phyloP scores from a whole-genome alignment of 2,113 vertebrate species.

The Turdus rufiventris region DNA sequence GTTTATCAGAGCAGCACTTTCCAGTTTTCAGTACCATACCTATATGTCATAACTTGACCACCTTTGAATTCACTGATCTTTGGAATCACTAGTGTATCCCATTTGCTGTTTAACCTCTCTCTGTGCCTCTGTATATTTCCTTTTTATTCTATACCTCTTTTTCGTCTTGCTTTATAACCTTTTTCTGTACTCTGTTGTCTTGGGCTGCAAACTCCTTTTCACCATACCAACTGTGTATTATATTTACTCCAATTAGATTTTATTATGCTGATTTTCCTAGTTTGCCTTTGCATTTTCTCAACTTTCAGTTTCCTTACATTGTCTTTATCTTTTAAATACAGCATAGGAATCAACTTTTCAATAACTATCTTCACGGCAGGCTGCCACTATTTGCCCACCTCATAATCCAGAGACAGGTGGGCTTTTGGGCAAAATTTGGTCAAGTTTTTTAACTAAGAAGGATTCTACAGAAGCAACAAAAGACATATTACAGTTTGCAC shows the following conservation, averaged over 20 bases:
- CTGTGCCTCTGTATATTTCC: background rate
- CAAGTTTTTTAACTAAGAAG: background rate
- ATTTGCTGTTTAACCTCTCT: background rate
- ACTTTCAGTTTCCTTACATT: background rate
- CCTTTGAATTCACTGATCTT: background rate
- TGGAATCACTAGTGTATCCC: background rate
- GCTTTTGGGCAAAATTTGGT: background rate
- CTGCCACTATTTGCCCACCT: background rate
- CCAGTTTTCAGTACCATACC: background rate
- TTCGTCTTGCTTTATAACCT: background rate
- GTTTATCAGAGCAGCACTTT: background rate
- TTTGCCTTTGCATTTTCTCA: background rate
- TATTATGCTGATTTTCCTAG: background rate
- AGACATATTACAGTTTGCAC: background rate
- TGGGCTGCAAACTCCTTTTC: background rate
- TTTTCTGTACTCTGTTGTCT: background rate
- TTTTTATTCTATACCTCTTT: background rate
- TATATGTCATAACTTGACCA: background rate
- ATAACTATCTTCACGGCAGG: background rate
- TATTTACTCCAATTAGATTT: background rate
- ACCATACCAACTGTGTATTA: background rate
- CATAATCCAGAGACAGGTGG: background rate
- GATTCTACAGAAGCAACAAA: background rate
- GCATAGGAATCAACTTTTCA: background rate
- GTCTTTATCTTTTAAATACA: background rate